Base-by-base conservation (phyloP, 2,888 invertebrate species). In the Lathronympha strigana region DNA sequence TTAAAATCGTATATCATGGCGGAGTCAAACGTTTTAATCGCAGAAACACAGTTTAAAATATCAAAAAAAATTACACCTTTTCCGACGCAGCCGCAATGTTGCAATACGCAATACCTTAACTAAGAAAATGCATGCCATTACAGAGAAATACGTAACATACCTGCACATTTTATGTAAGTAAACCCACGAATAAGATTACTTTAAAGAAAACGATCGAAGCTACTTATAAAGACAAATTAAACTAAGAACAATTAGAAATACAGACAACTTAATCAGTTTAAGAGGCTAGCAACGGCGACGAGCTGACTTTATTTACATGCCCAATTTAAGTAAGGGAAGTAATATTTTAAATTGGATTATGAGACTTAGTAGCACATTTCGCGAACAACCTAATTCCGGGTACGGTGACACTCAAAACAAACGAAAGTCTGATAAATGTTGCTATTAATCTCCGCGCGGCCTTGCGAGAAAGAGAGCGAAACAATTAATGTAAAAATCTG, bases 351-450 rank as follows among this genome's bases (percentile, higher is more conserved):
- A 84, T 82, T 80, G 84, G 84, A 85, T 86, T 86, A 85, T 84
- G 81, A 81, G 81, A 78, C 81, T 83, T 73, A 74, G 74, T 72
- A 75, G 81, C 83, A 82, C 82, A 83, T 84, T 83, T 80, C 72
- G 82, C 73, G 79, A 84, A 82, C 81, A 84, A 81, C 86, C 87
- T 86, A 85, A 86, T 85, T 85, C 87, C 80, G 82, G 83, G 81
- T 84, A 84, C 82, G 81, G 82, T 81, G 85, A 84, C 86, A 84
- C 83, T 87, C 84, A 86, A 86, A 87, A 86, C 87, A 87, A 87
- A 86, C 87, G 86, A 84, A 88, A 86, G 84, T 86, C 86, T 86
- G 88, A 88, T 86, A 86, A 87, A 88, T 87, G 87, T 80, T 78
- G 76, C 83, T 78, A 87, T 87, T 87, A 84, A 87, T 87, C 87